Conservation (phyloP, 2,113 vertebrate genomes). For the Aphelocoma coerulescens region DNA sequence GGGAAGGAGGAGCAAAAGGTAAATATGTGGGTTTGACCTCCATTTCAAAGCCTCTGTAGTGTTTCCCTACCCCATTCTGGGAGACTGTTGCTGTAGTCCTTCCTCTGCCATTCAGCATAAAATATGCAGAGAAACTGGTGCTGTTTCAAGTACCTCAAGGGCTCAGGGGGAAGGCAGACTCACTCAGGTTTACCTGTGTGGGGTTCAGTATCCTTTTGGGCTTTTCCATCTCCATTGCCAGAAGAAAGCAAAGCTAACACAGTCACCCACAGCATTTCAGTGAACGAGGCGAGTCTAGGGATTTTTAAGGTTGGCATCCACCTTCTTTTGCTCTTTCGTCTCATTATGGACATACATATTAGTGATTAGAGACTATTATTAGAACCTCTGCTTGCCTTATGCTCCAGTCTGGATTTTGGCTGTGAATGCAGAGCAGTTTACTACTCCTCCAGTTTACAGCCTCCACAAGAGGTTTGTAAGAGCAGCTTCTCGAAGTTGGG, state of each 20-base stretch:
- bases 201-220: neutral
- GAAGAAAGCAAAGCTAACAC: neutral
- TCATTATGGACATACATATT: neutral
- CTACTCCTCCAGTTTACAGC: neutral
- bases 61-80: neutral
- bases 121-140: neutral
- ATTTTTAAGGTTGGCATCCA: neutral
- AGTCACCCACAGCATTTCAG: neutral
- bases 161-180: neutral
- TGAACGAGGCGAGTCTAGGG: neutral
- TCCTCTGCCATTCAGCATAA: neutral
- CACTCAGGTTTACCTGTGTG: neutral
- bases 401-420: neutral
- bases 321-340: neutral
- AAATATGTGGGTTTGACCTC: neutral
- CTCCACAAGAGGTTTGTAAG: slow-evolving; percentile 24
- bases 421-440: neutral
- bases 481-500: neutral
- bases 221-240: neutral
- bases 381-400: neutral
- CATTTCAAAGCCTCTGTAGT: neutral
- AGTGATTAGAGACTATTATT: neutral
- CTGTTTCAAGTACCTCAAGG: neutral
- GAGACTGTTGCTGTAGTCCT: neutral
- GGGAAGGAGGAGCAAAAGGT: neutral